Conservation (phyloP, 2,888 invertebrate genomes). For the Cantharis flavilabris region DNA sequence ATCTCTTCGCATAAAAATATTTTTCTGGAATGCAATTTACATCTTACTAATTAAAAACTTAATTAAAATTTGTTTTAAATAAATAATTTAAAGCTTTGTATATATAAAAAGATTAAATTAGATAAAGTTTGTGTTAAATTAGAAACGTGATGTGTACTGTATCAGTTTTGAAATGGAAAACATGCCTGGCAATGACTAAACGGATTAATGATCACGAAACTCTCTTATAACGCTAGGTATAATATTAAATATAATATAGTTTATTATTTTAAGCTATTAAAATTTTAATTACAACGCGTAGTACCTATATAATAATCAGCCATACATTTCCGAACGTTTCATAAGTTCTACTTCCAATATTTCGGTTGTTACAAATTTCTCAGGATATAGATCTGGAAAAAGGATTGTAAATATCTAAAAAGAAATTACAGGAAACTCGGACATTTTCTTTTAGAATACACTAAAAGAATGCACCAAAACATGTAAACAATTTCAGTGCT, state of each 20-base stretch:
- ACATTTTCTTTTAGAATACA: not conserved
- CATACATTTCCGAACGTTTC: not conserved
- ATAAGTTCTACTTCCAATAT: not conserved
- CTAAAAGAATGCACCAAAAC: not conserved
- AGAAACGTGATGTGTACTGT: not conserved
- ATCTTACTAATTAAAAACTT: not conserved
- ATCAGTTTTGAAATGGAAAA: not conserved
- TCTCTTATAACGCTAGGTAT: not conserved
- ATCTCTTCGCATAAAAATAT: not conserved
- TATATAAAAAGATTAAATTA: not conserved
- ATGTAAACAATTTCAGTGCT: constrained; percentile 20
- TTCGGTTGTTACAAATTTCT: not conserved
- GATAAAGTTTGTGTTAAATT: not conserved
- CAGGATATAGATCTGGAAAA: not conserved
- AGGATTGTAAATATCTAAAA: not conserved
- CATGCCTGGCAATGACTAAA: not conserved
- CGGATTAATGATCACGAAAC: not conserved
- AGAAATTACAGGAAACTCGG: not conserved
- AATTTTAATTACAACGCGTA: not conserved
- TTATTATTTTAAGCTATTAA: not conserved
- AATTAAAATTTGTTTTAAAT: not conserved
- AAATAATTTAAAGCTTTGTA: not conserved
- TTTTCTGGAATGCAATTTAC: not conserved
- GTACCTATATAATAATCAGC: not conserved
- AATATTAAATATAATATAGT: not conserved